Evolutionary conservation across 2,797 vertebrate species (phyloP).

Genomic region (Gobionotothen gibberifrons): DNA sequence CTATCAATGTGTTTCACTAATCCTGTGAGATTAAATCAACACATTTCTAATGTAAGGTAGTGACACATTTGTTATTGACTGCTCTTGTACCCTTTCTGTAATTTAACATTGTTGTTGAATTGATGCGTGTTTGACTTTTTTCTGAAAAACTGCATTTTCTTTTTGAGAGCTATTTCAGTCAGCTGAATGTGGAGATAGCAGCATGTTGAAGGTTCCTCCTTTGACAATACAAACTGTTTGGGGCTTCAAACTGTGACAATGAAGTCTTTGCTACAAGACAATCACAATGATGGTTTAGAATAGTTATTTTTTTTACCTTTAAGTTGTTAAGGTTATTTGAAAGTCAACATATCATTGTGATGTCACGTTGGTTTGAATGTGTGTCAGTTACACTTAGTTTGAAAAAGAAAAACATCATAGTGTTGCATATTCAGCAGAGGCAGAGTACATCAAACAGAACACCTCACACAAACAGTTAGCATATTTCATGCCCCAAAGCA

Average conservation of each 20-base stretch:
- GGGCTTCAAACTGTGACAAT: neutral
- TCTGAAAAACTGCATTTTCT: neutral
- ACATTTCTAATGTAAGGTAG: neutral
- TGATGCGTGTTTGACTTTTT: neutral
- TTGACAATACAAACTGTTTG: neutral
- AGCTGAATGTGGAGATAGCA: neutral
- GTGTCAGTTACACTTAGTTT: constrained; percentile 32
- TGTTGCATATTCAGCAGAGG: constrained; percentile 31
- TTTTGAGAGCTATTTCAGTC: neutral
- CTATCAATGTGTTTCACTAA: neutral
- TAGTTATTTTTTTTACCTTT: neutral
- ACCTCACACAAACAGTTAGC: constrained; percentile 51
- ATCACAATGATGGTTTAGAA: constrained; percentile 10
- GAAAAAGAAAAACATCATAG: constrained; percentile 36
- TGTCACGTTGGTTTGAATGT: constrained; percentile 1
- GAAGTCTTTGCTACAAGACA: neutral
- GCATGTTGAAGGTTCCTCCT: neutral
- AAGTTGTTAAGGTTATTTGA: neutral
- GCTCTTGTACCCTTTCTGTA: neutral
- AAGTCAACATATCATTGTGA: neutral
- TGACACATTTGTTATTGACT: neutral
- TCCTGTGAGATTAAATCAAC: constrained; percentile 3
- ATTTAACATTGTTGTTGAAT: neutral
- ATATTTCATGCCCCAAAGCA: constrained; percentile 56
- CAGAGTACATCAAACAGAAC: constrained; percentile 40